Conservation (phyloP, 2,888 invertebrate species). For the Therioaphis trifolii region DNA sequence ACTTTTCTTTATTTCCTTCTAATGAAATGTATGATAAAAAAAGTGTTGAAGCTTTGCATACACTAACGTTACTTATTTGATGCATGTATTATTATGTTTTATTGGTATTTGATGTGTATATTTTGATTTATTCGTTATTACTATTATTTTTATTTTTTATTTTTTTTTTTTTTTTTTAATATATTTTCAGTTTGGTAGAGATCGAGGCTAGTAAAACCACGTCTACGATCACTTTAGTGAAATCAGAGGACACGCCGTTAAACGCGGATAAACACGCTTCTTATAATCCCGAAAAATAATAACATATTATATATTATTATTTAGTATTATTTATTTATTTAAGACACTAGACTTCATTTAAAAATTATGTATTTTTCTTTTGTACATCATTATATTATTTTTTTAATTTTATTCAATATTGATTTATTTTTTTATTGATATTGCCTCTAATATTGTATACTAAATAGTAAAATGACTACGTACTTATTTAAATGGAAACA, state of each 20-base stretch:
- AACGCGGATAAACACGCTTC: conserved; percentile 36
- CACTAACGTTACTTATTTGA: conserved; percentile 12
- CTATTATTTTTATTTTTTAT: too few species aligned
- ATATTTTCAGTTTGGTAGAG: conserved; percentile 54
- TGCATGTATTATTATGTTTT: too few species aligned
- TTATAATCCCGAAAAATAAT: conserved; percentile 33
- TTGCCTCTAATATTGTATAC: conserved; percentile 37
- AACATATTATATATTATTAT: conserved; percentile 43
- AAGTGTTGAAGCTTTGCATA: conserved; percentile 55
- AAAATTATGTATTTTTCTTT: conserved; percentile 46
- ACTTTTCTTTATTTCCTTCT: conserved; percentile 29
- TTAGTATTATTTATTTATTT: conserved; percentile 50
- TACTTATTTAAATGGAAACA: conserved; percentile 62
- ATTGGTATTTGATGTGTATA: conserved; percentile 32
- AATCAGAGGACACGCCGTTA: conserved; percentile 46
- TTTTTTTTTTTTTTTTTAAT: conserved; percentile 23
- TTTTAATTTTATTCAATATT: conserved; percentile 44
- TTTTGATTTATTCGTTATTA: conserved; percentile 51
- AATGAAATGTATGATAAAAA: conserved; percentile 24
- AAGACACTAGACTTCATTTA: conserved; percentile 25
- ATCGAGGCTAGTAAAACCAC: conserved; percentile 44
- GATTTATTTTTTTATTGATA: conserved; percentile 36
- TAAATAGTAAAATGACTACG: conserved; percentile 30
- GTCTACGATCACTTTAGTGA: conserved; percentile 48
- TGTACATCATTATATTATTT: conserved; percentile 34